Percentiles rank a stretch among this genome's conserved stretches.
phyloP scores from a whole-genome alignment of 2,113 vertebrate species.

The Mormyrus lacerda region DNA sequence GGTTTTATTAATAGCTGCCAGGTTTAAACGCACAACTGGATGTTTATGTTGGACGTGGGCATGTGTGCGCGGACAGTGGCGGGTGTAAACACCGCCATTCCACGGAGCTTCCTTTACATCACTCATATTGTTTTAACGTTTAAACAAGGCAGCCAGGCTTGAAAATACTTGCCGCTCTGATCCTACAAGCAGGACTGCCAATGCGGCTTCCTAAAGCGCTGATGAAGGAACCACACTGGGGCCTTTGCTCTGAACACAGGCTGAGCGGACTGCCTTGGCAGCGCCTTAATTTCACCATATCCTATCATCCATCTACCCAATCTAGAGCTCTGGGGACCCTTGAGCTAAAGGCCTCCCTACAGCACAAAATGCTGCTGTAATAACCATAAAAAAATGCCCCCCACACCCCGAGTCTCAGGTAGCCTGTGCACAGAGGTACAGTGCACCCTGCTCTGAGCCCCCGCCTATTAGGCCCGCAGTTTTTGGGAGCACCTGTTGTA shows the following conservation, averaged over 20 bases:
- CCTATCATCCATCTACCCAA: not conserved
- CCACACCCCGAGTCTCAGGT: not conserved
- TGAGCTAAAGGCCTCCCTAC: not conserved
- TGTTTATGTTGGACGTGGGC: slow-evolving; percentile 73
- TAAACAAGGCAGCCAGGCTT: slow-evolving; percentile 51
- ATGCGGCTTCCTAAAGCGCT: slow-evolving; percentile 49
- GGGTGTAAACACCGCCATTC: slow-evolving; percentile 71
- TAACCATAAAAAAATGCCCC: not conserved
- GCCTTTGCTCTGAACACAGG: slow-evolving; percentile 50
- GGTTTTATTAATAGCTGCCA: slow-evolving; percentile 67
- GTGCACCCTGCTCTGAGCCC: not conserved
- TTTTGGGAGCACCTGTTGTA: slow-evolving; percentile 1
- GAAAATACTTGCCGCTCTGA: slow-evolving; percentile 60
- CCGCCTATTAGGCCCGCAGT: not conserved
- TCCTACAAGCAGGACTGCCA: slow-evolving; percentile 63
- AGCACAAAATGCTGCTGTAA: not conserved
- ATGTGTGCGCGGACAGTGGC: slow-evolving; percentile 68
- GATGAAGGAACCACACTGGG: slow-evolving; percentile 55
- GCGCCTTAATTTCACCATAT: not conserved
- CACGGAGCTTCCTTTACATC: slow-evolving; percentile 73
- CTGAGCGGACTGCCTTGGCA: not conserved
- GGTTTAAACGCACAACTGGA: slow-evolving; percentile 69
- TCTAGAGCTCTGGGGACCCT: not conserved
- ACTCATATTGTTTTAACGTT: slow-evolving; percentile 68
- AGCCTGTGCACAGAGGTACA: not conserved